phyloP scores from a whole-genome alignment of 2,113 vertebrate genomes.

The Centrocercus urophasianus region DNA sequence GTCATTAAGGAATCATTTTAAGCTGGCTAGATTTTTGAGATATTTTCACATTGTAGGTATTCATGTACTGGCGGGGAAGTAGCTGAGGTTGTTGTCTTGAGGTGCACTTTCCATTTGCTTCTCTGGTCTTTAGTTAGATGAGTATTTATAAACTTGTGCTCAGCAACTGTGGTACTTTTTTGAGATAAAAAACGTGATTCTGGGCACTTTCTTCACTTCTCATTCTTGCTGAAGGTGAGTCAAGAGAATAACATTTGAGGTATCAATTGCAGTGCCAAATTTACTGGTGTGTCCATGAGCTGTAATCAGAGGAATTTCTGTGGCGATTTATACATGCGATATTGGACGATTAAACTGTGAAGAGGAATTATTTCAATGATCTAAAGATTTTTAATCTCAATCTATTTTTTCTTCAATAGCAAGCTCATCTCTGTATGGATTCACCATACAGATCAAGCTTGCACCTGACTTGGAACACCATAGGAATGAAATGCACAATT shows the following conservation, averaged over 20 bases:
- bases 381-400: neutral
- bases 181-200: neutral
- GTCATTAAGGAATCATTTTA: conserved; percentile 49
- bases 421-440: neutral
- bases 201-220: neutral
- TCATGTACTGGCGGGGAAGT: neutral
- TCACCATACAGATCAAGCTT: neutral
- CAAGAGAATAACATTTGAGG: neutral
- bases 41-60: neutral
- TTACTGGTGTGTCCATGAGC: neutral
- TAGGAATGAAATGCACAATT: neutral
- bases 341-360: neutral
- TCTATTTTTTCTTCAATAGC: neutral
- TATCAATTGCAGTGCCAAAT: neutral
- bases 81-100: conserved; percentile 47
- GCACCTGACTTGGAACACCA: neutral
- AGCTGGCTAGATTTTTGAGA: neutral
- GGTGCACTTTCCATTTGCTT: conserved; percentile 39
- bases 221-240: neutral
- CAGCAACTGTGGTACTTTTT: neutral
- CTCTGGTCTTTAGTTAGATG: conserved; percentile 2
- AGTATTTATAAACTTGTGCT: conserved; percentile 10
- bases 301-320: neutral
- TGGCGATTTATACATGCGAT: neutral
- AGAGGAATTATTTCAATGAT: neutral